These are phyloP conservation scores for Diprion similis DNA, from an alignment of 1,140 invertebrate species.

Conservation along the genomic window DNA sequence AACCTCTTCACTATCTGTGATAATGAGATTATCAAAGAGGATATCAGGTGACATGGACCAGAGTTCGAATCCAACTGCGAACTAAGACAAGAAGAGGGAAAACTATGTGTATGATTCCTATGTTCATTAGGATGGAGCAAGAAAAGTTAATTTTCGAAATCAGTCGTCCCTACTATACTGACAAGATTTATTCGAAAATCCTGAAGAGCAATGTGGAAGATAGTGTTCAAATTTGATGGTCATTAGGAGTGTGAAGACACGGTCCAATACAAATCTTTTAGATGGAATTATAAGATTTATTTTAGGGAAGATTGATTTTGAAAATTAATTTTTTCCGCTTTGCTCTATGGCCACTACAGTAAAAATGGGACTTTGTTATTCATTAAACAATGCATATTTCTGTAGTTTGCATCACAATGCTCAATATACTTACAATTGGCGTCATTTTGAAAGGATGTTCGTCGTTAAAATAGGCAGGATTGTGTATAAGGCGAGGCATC, in stretches of 20 bases:
- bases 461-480: slow-evolving; percentile 95
- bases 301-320: background rate
- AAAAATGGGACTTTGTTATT: background rate
- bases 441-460: slow-evolving; percentile 90
- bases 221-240: background rate
- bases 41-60: slow-evolving; percentile 98
- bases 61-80: slow-evolving; percentile 92
- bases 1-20: slow-evolving; percentile 84
- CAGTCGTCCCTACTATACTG: slow-evolving; percentile 19
- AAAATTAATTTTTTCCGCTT: background rate
- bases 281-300: background rate
- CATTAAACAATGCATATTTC: slow-evolving; percentile 3
- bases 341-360: background rate
- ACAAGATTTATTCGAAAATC: slow-evolving; percentile 6
- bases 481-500: slow-evolving; percentile 84
- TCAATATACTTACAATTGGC: slow-evolving; percentile 80
- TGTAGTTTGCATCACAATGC: background rate
- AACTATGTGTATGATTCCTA: slow-evolving; percentile 26
- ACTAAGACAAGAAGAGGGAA: slow-evolving; percentile 63
- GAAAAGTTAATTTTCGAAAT: slow-evolving; percentile 11
- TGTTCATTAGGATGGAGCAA: no score
- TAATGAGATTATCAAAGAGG: slow-evolving; percentile 94
- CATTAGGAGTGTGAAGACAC: background rate
- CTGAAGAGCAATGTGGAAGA: no score
- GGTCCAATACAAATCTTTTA: background rate